Percentiles rank a stretch among this genome's conserved stretches.
Conservation (phyloP, 92 coral and sea anemone species). For the Palythoa caribaeorum region DNA sequence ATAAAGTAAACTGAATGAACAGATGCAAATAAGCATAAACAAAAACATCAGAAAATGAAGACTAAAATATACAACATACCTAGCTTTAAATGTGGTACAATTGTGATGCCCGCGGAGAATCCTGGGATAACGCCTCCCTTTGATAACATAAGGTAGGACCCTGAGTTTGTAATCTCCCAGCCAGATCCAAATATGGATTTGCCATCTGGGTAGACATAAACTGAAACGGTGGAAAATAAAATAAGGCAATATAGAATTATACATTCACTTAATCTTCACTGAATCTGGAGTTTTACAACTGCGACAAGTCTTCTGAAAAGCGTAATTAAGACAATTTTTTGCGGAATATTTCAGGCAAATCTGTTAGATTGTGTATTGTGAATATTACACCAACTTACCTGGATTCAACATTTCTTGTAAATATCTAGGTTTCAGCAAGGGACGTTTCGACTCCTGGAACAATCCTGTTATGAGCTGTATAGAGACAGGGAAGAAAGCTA, state of each 20-base stretch:
- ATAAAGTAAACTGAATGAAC: too few species aligned
- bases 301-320: too few species aligned
- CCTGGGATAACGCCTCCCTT: constrained; percentile 94
- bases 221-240: constrained; percentile 47
- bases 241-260: too few species aligned
- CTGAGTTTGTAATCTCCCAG: constrained; percentile 89
- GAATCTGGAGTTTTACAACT: too few species aligned
- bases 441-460: constrained; percentile 52
- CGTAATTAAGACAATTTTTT: too few species aligned
- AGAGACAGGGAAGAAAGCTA: background rate
- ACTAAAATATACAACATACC: constrained; percentile 62
- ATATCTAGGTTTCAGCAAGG: constrained; percentile 61
- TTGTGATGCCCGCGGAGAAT: constrained; percentile 87
- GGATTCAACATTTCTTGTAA: constrained; percentile 82
- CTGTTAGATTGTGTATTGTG: too few species aligned
- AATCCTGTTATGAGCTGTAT: constrained; percentile 80
- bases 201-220: constrained; percentile 90
- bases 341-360: too few species aligned
- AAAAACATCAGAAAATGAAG: too few species aligned
- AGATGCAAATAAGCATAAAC: too few species aligned
- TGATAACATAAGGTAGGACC: constrained; percentile 77
- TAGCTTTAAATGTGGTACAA: constrained; percentile 88
- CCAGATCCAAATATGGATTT: constrained; percentile 90
- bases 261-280: too few species aligned
- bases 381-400: constrained; percentile 59